Evolutionary conservation across 2,888 invertebrate genomes (phyloP), one percentile per base, ranked within the genome.

Genomic region (Heliconius ismenius): DNA sequence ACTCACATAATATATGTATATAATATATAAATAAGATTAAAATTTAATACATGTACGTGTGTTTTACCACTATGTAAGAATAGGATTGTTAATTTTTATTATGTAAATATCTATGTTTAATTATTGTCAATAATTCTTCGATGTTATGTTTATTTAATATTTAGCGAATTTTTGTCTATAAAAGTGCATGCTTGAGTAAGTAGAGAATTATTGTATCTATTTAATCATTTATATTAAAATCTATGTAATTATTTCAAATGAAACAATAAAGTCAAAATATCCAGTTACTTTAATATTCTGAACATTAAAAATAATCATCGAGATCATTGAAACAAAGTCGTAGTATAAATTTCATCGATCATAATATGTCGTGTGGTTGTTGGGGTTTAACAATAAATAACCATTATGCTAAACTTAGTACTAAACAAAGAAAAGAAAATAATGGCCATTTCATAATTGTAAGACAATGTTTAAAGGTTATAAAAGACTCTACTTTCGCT

Each of bases 41-140:
- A 64, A 58, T 73, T 49, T 49, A 49, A 49, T 18, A n/a, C n/a
- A 58, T 58, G 4, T 58, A n/a, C 3, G 10, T n/a, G 58, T n/a
- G n/a, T 58, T 58, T 58, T 18, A 58, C 58, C 21, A 58, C n/a
- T n/a, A 58, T 58, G 58, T 32, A 15, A 4, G 15, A 73, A 76
- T 49, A 21, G 4, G 28, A 82, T 83, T 83, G 85, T 85, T 85
- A 82, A 81, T 84, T 83, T 84, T 84, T 81, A 79, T 77, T 80
- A 74, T 83, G 82, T 83, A 84, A 82, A 83, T 84, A 84, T 69
- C 21, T 78, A 74, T 78, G 60, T 74, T 75, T 82, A 74, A 76
- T 79, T 79, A 78, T 78, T 79, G 80, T 79, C 80, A 79, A 79
- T 76, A 76, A 78, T 78, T 69, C 67, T 68, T 64, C 69, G 74